These are phyloP conservation scores for Podarcis cretensis DNA, from an alignment of 2,113 vertebrate genomes.

Conservation along the genomic window DNA sequence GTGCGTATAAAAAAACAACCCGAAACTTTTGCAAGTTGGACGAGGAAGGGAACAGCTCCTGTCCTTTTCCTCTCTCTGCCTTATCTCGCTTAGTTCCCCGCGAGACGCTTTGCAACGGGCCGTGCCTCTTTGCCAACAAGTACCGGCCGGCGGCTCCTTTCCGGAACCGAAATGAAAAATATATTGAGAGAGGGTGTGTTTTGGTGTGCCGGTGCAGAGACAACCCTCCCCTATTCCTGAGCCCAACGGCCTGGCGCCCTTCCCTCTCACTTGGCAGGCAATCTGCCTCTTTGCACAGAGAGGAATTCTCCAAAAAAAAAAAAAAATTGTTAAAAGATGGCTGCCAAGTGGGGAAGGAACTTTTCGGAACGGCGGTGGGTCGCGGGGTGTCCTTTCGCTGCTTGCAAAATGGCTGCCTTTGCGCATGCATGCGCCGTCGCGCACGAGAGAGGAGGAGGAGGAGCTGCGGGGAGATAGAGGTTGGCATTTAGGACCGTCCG, in stretches of 20 bases:
- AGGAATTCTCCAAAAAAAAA: slow-evolving; percentile 36
- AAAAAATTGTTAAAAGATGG: slow-evolving; percentile 56
- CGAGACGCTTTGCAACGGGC: too few species aligned
- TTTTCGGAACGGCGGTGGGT: background rate
- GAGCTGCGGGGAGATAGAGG: background rate
- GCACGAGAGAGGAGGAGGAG: background rate
- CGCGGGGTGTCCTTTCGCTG: background rate
- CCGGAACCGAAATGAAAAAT: background rate
- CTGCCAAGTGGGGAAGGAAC: slow-evolving; percentile 61
- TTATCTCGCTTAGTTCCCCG: background rate
- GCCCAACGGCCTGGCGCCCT: background rate
- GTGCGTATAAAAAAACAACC: background rate
- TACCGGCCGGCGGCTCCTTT: slow-evolving; percentile 3
- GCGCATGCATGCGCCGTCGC: background rate
- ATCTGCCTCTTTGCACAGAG: background rate
- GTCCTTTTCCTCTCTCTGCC: accelerated
- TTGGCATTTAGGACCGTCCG: too few species aligned
- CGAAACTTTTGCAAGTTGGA: slow-evolving; percentile 25
- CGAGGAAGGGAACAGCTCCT: background rate
- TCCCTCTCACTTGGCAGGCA: background rate
- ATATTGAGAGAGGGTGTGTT: background rate
- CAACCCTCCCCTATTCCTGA: background rate
- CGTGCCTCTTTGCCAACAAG: background rate
- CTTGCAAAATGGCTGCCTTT: slow-evolving; percentile 63
- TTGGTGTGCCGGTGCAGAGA: background rate